Evolutionary conservation across 2,113 vertebrate genomes (phyloP).

Genomic region (Catagonus wagneri): DNA sequence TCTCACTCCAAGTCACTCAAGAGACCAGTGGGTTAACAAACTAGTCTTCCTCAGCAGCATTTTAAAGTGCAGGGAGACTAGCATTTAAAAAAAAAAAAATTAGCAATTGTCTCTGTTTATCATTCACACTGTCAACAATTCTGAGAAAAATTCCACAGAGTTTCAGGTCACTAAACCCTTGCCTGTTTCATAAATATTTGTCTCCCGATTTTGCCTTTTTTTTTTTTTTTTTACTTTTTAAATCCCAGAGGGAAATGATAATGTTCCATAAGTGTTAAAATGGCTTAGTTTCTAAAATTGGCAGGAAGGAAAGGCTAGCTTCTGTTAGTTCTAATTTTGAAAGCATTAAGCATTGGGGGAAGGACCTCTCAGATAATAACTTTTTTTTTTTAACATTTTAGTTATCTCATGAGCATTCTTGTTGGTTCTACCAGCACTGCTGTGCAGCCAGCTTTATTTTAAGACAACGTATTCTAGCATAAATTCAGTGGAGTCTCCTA

Average conservation of each 20-base stretch:
- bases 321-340: slow-evolving; percentile 56
- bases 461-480: slow-evolving; percentile 38
- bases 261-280: slow-evolving; percentile 49
- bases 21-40: neutral
- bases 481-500: slow-evolving; percentile 6
- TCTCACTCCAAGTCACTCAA: neutral
- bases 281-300: slow-evolving; percentile 57
- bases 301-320: slow-evolving; percentile 38
- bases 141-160: slow-evolving; percentile 44
- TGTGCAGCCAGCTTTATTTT: slow-evolving; percentile 49
- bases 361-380: neutral
- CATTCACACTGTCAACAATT: slow-evolving; percentile 57
- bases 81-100: slow-evolving; percentile 28
- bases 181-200: slow-evolving; percentile 16
- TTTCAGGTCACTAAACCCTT: slow-evolving; percentile 49
- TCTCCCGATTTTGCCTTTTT: slow-evolving; percentile 2
- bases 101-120: neutral
- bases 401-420: neutral
- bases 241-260: slow-evolving; percentile 57
- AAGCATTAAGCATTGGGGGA: neutral
- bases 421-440: slow-evolving; percentile 24
- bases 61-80: neutral
- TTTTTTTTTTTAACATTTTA: neutral
- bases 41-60: neutral
- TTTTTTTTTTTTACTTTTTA: slow-evolving; percentile 18